These are phyloP conservation scores for Pelecanus crispus DNA, from an alignment of 2,113 vertebrate genomes.

Conservation along the genomic window DNA sequence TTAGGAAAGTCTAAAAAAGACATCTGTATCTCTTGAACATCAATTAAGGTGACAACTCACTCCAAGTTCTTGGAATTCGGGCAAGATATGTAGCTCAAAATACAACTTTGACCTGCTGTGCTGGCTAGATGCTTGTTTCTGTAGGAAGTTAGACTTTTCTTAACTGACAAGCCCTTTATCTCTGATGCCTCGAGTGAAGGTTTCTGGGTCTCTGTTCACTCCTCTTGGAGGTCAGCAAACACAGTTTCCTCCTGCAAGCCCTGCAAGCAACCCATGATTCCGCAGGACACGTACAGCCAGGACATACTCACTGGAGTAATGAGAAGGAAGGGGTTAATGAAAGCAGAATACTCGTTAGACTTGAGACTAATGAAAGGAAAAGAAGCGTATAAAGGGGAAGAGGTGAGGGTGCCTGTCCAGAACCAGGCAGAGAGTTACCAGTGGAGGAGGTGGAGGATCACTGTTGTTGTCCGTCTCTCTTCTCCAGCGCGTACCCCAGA, in stretches of 20 bases:
- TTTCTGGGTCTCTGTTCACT: not conserved
- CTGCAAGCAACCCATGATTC: not conserved
- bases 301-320: not conserved
- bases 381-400: not conserved
- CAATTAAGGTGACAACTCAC: not conserved
- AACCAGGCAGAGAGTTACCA: not conserved
- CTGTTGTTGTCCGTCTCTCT: not conserved
- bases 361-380: not conserved
- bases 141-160: not conserved
- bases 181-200: not conserved
- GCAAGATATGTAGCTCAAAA: not conserved
- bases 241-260: not conserved
- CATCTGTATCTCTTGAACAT: not conserved
- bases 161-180: not conserved
- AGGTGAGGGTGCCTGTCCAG: not conserved
- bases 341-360: not conserved
- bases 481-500: not conserved
- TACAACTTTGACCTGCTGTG: not conserved
- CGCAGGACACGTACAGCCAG: rapidly evolving
- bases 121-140: not conserved
- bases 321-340: not conserved
- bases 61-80: not conserved
- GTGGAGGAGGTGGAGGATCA: not conserved
- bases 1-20: not conserved
- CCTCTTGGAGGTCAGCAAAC: not conserved